A percentile compares a stretch with the other conserved stretches of the same genome.
phyloP scores from a whole-genome alignment of 2,113 vertebrate genomes.

The Pardalotus punctatus region DNA sequence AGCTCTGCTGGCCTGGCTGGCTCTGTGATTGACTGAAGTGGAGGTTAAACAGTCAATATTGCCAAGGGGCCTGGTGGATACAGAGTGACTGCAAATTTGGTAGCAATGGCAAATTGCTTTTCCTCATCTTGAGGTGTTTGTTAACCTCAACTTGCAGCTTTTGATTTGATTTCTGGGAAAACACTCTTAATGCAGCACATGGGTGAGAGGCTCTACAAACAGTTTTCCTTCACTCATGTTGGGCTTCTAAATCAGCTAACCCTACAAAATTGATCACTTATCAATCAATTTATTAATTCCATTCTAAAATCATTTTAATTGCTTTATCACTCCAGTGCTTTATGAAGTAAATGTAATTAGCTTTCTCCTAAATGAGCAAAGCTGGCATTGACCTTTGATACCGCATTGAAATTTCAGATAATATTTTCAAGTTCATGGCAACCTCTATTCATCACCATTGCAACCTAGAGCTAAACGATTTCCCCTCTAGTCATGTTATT shows the following conservation, averaged over 20 bases:
- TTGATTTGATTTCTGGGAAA: not conserved
- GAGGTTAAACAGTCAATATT: not conserved
- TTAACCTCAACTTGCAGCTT: not conserved
- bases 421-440: conserved; percentile 39
- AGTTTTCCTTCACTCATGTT: not conserved
- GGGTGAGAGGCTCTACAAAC: not conserved
- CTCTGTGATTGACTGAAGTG: not conserved
- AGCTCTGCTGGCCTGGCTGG: not conserved
- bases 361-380: conserved; percentile 27
- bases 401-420: conserved; percentile 5
- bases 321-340: not conserved
- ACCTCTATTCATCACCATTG: conserved; percentile 41
- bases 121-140: not conserved
- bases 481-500: conserved; percentile 43
- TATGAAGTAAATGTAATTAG: conserved; percentile 57
- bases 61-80: not conserved
- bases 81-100: not conserved
- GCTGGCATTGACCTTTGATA: conserved; percentile 22
- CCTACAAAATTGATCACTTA: not conserved
- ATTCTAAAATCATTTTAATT: not conserved
- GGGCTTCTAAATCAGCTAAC: not conserved
- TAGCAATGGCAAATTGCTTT: not conserved
- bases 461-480: not conserved
- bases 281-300: not conserved
- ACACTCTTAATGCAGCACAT: not conserved